A percentile compares a stretch with the other conserved stretches of the same genome.
Conservation (phyloP, 2,113 vertebrate genomes). For the Numida meleagris region DNA sequence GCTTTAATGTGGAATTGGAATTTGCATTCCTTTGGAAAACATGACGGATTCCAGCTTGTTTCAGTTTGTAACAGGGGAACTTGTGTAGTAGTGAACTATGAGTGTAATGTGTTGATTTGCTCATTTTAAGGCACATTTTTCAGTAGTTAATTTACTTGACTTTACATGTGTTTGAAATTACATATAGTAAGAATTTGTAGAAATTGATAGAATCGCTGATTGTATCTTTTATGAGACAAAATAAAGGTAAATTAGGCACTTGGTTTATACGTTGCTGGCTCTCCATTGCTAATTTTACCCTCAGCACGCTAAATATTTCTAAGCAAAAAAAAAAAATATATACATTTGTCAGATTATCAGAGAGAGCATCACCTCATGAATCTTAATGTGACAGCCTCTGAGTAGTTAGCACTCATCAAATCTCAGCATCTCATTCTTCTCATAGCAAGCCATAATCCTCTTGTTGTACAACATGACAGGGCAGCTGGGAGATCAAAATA, state of each 20-base stretch:
- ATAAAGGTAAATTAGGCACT: neutral
- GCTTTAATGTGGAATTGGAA: neutral
- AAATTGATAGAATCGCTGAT: neutral
- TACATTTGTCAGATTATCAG: neutral
- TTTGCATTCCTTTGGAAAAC: neutral
- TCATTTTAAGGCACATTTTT: neutral
- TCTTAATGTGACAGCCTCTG: conserved; percentile 9
- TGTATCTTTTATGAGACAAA: neutral
- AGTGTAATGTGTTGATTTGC: neutral
- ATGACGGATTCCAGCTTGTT: neutral
- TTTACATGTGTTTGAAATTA: neutral
- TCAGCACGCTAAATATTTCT: neutral
- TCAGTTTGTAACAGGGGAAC: neutral
- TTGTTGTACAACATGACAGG: conserved; percentile 40
- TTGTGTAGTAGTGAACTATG: neutral
- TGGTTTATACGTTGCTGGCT: neutral
- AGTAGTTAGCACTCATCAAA: conserved; percentile 28
- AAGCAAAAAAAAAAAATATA: neutral
- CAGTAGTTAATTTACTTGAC: neutral
- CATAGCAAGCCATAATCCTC: neutral
- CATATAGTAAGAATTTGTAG: rapidly evolving
- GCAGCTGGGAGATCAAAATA: conserved; percentile 47
- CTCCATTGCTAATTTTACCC: neutral
- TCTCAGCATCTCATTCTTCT: conserved; percentile 19
- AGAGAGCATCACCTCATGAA: neutral